Conservation (phyloP, 2,888 invertebrate genomes). For the Apeira syringaria region DNA sequence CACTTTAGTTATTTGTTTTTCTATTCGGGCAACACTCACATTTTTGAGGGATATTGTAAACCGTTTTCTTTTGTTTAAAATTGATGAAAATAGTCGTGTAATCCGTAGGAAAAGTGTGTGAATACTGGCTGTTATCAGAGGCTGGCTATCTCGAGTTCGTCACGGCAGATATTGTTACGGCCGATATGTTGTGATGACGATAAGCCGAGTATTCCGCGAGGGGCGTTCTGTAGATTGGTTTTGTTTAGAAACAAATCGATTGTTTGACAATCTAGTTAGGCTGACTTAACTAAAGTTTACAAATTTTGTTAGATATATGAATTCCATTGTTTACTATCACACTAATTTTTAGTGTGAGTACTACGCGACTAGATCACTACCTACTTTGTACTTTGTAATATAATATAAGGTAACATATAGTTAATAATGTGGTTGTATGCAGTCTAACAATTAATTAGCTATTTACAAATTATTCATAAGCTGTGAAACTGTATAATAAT, state of each 20-base stretch:
- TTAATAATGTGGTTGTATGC: too few relatives aligned
- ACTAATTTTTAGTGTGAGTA: too few relatives aligned
- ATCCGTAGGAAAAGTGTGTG: conserved; percentile 55
- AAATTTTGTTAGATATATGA: neutral
- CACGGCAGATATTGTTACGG: conserved; percentile 75
- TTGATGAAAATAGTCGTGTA: conserved; percentile 45
- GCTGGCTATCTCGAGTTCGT: conserved; percentile 74
- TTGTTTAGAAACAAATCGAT: conserved; percentile 16
- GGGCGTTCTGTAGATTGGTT: conserved; percentile 32
- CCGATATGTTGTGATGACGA: conserved; percentile 63
- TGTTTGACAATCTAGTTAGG: neutral
- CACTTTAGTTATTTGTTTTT: conserved; percentile 20
- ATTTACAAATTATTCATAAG: too few relatives aligned
- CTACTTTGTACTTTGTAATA: too few relatives aligned
- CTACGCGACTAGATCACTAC: too few relatives aligned
- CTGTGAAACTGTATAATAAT: too few relatives aligned
- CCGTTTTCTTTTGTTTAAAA: conserved; percentile 25
- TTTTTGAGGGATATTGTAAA: conserved; percentile 22
- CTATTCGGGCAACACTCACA: conserved; percentile 42
- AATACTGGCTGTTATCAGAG: conserved; percentile 74
- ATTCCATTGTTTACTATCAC: too few relatives aligned
- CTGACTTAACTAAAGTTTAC: neutral
- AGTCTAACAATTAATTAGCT: too few relatives aligned
- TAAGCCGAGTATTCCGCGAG: conserved; percentile 41
- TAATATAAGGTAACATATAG: too few relatives aligned